These are phyloP conservation scores for Heliconius charithonia DNA, from an alignment of 2,888 invertebrate species.

Conservation along the genomic window DNA sequence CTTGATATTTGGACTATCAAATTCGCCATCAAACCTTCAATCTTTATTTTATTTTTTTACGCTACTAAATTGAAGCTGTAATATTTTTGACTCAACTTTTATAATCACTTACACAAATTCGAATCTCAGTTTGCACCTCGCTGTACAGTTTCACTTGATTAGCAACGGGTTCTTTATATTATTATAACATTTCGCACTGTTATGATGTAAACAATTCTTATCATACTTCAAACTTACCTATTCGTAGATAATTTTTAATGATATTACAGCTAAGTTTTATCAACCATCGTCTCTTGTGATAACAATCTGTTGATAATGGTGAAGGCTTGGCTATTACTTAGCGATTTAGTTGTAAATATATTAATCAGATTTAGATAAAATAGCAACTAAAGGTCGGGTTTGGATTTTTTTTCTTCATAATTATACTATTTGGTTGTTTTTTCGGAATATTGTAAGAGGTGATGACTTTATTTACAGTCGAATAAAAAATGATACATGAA, in stretches of 20 bases:
- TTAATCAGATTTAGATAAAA: neutral
- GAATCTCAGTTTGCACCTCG: no score
- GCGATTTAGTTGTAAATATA: neutral
- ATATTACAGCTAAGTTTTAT: conserved; percentile 1
- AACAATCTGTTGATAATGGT: conserved; percentile 12
- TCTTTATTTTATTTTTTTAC: no score
- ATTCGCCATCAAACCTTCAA: no score
- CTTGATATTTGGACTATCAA: no score
- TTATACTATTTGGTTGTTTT: neutral
- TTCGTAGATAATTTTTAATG: conserved; percentile 7
- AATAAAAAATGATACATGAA: no score
- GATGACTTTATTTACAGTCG: no score
- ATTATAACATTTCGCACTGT: neutral
- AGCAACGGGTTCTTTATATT: neutral
- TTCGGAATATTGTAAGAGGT: no score
- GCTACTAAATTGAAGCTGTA: no score
- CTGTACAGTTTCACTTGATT: no score
- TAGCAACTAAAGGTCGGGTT: neutral
- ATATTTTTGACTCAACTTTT: no score
- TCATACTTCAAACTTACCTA: neutral
- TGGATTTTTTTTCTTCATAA: neutral
- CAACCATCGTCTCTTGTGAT: neutral
- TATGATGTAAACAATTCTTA: conserved; percentile 8
- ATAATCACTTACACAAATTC: no score
- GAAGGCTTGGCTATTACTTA: conserved; percentile 21